A percentile compares a stretch with the other conserved stretches of the same genome.
Conservation (phyloP, 2,888 invertebrate species). For the Cantharis rufa region DNA sequence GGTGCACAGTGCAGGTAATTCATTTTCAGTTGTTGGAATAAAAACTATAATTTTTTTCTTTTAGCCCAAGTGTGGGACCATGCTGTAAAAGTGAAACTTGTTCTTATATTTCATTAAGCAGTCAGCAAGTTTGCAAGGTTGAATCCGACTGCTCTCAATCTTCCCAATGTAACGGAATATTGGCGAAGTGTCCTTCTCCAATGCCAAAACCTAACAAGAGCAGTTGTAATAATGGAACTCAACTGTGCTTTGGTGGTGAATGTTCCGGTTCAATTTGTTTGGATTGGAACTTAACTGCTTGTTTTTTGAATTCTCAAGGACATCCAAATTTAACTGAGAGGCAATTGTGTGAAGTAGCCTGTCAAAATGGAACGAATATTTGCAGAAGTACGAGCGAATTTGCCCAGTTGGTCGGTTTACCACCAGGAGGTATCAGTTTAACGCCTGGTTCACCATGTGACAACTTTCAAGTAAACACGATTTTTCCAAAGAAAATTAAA, state of each 20-base stretch:
- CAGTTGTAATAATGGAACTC: constrained; percentile 92
- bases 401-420: constrained; percentile 72
- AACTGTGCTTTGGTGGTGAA: constrained; percentile 86
- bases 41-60: constrained; percentile 37
- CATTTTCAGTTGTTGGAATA: neutral
- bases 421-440: constrained; percentile 80
- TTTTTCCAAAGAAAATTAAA: neutral
- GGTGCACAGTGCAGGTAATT: constrained; percentile 79
- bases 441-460: constrained; percentile 98
- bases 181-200: constrained; percentile 87
- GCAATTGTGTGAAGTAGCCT: constrained; percentile 95
- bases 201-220: constrained; percentile 83
- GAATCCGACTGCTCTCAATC: constrained; percentile 90
- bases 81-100: constrained; percentile 86
- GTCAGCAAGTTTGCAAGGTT: constrained; percentile 75
- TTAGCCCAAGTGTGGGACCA: constrained; percentile 95
- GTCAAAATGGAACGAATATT: constrained; percentile 81
- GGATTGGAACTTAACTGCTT: constrained; percentile 92
- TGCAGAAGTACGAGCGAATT: constrained; percentile 90
- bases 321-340: constrained; percentile 78
- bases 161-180: constrained; percentile 82
- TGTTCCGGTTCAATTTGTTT: constrained; percentile 95
- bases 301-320: constrained; percentile 85
- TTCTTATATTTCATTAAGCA: constrained; percentile 69
- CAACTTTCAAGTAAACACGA: constrained; percentile 88